Conservation (phyloP, 2,888 invertebrate genomes). For the Yponomeuta plumbellus region DNA sequence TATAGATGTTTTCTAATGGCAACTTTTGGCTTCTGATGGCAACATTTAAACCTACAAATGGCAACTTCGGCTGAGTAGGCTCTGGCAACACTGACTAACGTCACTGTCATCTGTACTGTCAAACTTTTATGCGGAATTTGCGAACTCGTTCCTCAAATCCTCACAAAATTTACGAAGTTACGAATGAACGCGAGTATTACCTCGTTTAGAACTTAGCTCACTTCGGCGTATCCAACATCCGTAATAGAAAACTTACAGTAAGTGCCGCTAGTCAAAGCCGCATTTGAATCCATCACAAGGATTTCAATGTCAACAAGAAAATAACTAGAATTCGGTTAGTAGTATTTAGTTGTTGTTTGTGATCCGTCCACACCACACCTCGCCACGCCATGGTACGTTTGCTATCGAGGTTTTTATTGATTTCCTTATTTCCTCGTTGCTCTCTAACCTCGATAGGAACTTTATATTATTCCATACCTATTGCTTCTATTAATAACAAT, state of each 20-base stretch:
- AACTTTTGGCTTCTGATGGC: too few species aligned
- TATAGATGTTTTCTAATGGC: too few species aligned
- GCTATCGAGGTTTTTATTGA: background rate
- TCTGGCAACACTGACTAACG: too few species aligned
- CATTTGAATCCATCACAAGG: slow-evolving; percentile 1
- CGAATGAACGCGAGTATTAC: background rate
- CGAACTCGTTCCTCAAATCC: too few species aligned
- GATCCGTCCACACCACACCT: slow-evolving; percentile 31
- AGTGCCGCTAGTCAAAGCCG: background rate
- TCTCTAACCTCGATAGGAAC: background rate
- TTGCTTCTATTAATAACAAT: slow-evolving; percentile 13
- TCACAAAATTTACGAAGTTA: background rate
- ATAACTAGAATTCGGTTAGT: slow-evolving; percentile 29
- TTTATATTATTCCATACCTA: background rate
- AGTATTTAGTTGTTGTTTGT: slow-evolving; percentile 41
- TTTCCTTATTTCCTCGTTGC: slow-evolving; percentile 3
- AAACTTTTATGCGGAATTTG: too few species aligned
- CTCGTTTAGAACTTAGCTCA: background rate
- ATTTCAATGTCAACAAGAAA: slow-evolving; percentile 13
- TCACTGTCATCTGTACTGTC: too few species aligned
- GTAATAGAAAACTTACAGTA: background rate
- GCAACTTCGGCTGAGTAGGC: too few species aligned
- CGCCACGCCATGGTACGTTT: slow-evolving; percentile 49
- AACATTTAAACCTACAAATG: too few species aligned
- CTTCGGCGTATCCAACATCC: background rate